Base-by-base conservation (phyloP, 2,113 vertebrate species). In the Podiceps cristatus region DNA sequence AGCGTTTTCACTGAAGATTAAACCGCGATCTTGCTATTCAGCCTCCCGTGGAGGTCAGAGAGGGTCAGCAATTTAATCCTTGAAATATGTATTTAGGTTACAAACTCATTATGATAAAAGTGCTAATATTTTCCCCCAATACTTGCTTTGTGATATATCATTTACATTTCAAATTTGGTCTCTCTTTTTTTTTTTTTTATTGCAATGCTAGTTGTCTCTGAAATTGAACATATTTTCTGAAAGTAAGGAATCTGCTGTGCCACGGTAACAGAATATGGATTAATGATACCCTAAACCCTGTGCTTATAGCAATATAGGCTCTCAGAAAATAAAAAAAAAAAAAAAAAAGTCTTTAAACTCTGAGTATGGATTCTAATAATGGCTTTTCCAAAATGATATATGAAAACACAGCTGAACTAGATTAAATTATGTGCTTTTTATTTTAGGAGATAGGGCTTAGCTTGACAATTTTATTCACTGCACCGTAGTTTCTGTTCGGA, bases 31-130 rank as follows among this genome's bases (percentile, higher is more conserved):
- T 78, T 94, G 69, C 40, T 42, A 47, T 93, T 96, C 91, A 95
- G 47, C 67, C 68, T 93, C 92, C 89, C 28, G 47, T 71, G 77
- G 75, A 93, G 86, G 86, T 91, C 86, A 86, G 49, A 49, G 45
- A 59, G 35, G 74, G 72, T 90, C 94, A 90, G 82, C 63, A 77
- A 52, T 97, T 93, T 91, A 92, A 93, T 95, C 68, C 88, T 63
- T 94, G 90, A 97, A 97, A 88, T 94, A 92, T 91, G 92, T 85
- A 90, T 97, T 97, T 94, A 69, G 95, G 42, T 94, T 93, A 67
- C 95, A 96, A 69, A 86, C 92, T 97, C 91, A 96, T 98, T 96
- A 96, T 4, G 73, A 78, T 88, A 74, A 93, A 85, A 94, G 74
- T 52, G 37, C 72, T 93, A 82, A 95, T 97, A 93, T 95, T 92